Evolutionary conservation across 2,113 vertebrate species (phyloP).

Genomic region (Oryzias javanicus): DNA sequence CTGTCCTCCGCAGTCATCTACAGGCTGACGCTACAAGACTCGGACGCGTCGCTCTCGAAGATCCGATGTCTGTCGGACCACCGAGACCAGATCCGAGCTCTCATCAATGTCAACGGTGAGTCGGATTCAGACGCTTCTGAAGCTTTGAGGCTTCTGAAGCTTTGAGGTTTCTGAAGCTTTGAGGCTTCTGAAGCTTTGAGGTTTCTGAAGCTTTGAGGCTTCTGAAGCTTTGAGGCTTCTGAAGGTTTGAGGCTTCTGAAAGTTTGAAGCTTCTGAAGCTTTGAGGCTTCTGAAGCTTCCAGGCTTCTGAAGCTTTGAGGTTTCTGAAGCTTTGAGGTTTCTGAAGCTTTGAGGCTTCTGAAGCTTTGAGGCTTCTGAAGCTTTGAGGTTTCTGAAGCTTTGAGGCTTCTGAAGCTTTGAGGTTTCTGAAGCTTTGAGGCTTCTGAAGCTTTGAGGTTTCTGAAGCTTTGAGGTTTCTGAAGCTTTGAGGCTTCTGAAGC

Average conservation of each 20-base stretch:
- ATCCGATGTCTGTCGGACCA: slow-evolving; percentile 84
- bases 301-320: neutral
- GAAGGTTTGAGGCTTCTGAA: neutral
- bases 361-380: neutral
- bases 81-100: slow-evolving; percentile 88
- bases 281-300: too few relatives aligned
- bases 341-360: too few relatives aligned
- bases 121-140: neutral
- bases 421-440: too few relatives aligned
- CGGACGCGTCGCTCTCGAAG: slow-evolving; percentile 76
- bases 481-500: too few relatives aligned
- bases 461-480: too few relatives aligned
- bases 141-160: neutral
- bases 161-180: neutral
- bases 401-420: neutral
- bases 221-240: neutral
- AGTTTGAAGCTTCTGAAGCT: neutral
- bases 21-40: slow-evolving; percentile 73
- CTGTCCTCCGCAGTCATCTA: slow-evolving; percentile 83
- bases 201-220: neutral
- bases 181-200: neutral
- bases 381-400: too few relatives aligned
- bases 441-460: too few relatives aligned
- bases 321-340: neutral
- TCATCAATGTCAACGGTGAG: slow-evolving; percentile 86